phyloP scores from a whole-genome alignment of 2,888 invertebrate genomes.

The Polymixis flavicincta region DNA sequence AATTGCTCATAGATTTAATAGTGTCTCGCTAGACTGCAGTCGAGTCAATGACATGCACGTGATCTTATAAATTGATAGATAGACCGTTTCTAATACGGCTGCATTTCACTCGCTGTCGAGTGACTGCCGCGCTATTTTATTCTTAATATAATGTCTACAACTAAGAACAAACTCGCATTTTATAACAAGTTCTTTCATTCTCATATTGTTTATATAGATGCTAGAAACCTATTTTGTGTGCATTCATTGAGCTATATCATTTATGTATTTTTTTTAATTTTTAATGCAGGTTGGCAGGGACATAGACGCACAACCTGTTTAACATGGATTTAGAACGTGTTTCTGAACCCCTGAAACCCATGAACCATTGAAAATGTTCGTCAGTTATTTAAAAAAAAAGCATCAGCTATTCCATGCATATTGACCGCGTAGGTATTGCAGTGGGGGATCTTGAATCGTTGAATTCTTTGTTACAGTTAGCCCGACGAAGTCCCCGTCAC shows the following conservation, averaged over 20 bases:
- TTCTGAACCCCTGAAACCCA: too few species aligned
- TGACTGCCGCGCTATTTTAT: conserved; percentile 39
- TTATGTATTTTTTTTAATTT: conserved; percentile 28
- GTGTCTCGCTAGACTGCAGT: conserved; percentile 60
- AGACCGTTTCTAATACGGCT: conserved; percentile 46
- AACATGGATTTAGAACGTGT: too few species aligned
- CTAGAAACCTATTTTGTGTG: conserved; percentile 29
- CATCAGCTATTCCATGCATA: too few species aligned
- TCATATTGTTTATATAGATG: conserved; percentile 31
- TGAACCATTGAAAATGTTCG: too few species aligned
- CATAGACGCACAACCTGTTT: too few species aligned
- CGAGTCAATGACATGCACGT: conserved; percentile 59
- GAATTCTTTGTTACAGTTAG: too few species aligned
- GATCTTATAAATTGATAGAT: conserved; percentile 56
- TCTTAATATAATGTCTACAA: conserved; percentile 41
- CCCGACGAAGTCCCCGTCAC: too few species aligned
- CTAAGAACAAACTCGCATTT: conserved; percentile 49
- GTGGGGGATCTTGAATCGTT: too few species aligned
- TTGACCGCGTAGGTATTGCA: too few species aligned
- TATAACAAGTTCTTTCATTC: conserved; percentile 31
- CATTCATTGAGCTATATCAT: conserved; percentile 34
- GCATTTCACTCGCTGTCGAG: conserved; percentile 49
- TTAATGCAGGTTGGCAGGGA: not conserved
- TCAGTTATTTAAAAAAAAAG: too few species aligned
- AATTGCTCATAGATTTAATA: conserved; percentile 52